These are phyloP conservation scores for Mesoclemmys tuberculata DNA, from an alignment of 2,113 vertebrate species.

Conservation along the genomic window DNA sequence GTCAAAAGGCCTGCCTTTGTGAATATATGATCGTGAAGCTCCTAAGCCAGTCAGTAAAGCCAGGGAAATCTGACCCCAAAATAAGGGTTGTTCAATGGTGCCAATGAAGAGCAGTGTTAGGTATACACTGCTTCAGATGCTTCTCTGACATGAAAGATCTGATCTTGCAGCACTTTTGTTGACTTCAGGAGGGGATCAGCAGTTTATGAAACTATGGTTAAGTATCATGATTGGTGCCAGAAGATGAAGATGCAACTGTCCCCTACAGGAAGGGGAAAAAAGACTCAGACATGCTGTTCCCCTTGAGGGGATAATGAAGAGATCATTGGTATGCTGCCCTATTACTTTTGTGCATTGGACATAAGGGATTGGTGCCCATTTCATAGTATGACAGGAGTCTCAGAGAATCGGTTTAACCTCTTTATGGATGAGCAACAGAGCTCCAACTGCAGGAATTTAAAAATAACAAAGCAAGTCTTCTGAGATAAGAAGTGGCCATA, in stretches of 20 bases:
- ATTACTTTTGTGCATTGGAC: neutral
- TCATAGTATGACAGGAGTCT: neutral
- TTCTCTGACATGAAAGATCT: neutral
- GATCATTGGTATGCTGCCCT: neutral
- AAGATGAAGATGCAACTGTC: neutral
- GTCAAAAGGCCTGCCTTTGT: neutral
- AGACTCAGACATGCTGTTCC: neutral
- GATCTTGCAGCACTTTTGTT: neutral
- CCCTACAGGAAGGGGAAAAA: neutral
- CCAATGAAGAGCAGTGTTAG: neutral
- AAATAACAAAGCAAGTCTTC: slow-evolving; percentile 13
- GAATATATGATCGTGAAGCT: neutral
- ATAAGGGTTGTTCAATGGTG: neutral
- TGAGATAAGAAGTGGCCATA: neutral
- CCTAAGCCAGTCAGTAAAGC: neutral
- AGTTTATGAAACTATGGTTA: neutral
- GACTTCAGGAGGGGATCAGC: neutral
- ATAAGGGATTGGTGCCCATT: neutral
- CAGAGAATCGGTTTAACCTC: slow-evolving; percentile 3
- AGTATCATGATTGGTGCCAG: neutral
- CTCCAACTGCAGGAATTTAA: neutral
- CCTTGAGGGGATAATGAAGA: neutral
- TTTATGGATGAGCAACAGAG: neutral
- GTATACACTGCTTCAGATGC: neutral
- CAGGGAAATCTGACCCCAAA: neutral